Evolutionary conservation across 2,113 vertebrate genomes (phyloP).

Genomic region (Epinephelus cyanopodus): DNA sequence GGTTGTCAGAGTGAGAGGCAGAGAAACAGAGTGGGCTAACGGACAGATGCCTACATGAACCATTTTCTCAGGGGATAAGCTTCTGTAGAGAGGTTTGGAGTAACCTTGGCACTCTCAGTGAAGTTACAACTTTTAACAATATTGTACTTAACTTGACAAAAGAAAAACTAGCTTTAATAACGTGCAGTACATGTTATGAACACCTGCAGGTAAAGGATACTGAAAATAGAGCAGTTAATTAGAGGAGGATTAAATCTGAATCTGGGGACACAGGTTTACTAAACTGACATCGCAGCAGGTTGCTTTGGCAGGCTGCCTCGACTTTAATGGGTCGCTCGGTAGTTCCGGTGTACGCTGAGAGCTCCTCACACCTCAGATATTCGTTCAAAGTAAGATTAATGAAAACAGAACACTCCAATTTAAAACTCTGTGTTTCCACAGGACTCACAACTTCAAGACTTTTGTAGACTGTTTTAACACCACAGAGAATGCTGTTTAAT

Average conservation of each 20-base stretch:
- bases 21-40: constrained; percentile 12
- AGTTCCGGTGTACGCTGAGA: neutral
- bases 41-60: constrained; percentile 24
- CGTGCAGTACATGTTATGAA: neutral
- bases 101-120: neutral
- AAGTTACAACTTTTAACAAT: constrained; percentile 2
- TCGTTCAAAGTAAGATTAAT: neutral
- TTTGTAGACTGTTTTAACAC: neutral
- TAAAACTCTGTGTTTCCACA: neutral
- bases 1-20: constrained; percentile 26
- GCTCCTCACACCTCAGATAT: neutral
- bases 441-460: neutral
- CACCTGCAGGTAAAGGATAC: constrained; percentile 26
- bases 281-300: constrained; percentile 45
- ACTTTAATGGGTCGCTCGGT: constrained; percentile 37
- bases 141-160: neutral
- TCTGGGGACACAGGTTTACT: constrained; percentile 43
- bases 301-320: constrained; percentile 40
- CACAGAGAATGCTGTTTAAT: neutral
- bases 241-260: constrained; percentile 57
- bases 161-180: constrained; percentile 12
- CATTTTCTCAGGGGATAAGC: constrained; percentile 20
- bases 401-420: neutral
- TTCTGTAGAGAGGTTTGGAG: neutral
- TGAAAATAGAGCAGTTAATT: constrained; percentile 50